Percentiles rank a stretch among this genome's conserved stretches.
phyloP scores from a whole-genome alignment of 2,113 vertebrate genomes.

The Ursus arctos region DNA sequence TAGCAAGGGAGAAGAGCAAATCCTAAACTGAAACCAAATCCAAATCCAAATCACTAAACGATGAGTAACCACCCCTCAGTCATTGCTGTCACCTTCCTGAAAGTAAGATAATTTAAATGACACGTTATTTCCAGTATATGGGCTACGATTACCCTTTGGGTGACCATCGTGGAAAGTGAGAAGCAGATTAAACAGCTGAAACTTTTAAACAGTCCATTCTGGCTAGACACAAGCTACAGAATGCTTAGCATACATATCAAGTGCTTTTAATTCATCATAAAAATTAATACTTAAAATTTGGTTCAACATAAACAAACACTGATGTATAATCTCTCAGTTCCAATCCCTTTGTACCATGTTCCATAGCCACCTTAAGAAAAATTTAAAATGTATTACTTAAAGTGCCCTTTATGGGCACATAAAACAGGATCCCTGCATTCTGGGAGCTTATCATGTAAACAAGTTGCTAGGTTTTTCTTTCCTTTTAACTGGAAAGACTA shows the following conservation, averaged over 20 bases:
- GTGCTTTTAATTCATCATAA: constrained; percentile 40
- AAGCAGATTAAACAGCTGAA: constrained; percentile 18
- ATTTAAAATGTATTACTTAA: constrained; percentile 14
- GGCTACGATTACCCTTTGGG: constrained; percentile 1
- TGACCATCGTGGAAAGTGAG: neutral
- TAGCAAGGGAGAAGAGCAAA: constrained; percentile 48
- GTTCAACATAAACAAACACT: neutral
- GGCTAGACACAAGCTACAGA: neutral
- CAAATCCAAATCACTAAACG: neutral
- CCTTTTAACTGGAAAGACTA: constrained; percentile 34
- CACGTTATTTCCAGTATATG: constrained; percentile 11
- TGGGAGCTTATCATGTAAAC: neutral
- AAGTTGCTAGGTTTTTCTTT: constrained; percentile 9
- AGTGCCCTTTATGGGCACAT: neutral
- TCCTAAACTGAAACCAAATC: constrained; percentile 61
- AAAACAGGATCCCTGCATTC: neutral
- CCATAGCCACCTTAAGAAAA: neutral
- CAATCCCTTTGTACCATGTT: neutral
- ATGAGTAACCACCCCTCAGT: neutral
- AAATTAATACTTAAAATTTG: constrained; percentile 41
- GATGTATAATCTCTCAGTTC: neutral
- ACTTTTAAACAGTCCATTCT: neutral
- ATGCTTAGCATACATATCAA: neutral
- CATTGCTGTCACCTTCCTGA: constrained; percentile 13
- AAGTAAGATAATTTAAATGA: neutral